These are phyloP conservation scores for Pyrocephalus nanus DNA, from an alignment of 2,797 vertebrate genomes.

Conservation along the genomic window DNA sequence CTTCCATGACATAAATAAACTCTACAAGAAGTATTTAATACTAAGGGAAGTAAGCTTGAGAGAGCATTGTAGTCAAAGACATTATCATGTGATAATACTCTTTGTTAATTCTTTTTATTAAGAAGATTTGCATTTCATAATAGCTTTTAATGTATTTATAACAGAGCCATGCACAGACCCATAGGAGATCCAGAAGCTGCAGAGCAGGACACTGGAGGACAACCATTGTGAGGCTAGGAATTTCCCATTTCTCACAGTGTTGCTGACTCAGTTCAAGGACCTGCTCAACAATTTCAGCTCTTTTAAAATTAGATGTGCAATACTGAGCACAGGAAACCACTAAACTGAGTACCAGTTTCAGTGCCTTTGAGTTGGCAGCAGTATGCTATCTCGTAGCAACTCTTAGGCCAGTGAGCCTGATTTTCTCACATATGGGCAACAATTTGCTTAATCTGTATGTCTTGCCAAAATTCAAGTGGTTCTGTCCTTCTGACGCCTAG, in stretches of 20 bases:
- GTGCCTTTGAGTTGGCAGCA: background rate
- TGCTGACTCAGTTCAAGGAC: background rate
- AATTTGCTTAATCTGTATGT: background rate
- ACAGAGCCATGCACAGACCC: background rate
- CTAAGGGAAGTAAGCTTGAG: background rate
- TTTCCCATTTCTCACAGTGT: background rate
- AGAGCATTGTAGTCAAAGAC: background rate
- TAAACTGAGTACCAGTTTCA: too few species aligned
- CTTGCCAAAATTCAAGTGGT: background rate
- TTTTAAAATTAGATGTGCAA: background rate
- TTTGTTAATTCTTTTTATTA: background rate
- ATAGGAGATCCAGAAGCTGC: background rate
- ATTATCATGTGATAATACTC: background rate
- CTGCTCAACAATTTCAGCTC: background rate
- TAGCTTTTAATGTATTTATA: background rate
- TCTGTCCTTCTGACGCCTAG: background rate
- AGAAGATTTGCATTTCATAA: background rate
- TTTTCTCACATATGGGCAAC: background rate
- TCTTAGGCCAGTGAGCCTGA: background rate
- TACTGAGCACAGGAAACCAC: background rate
- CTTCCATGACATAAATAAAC: background rate
- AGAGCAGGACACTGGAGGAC: background rate
- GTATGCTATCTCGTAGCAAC: rapidly evolving
- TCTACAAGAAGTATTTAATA: background rate
- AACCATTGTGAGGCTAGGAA: background rate